Base-by-base conservation (phyloP, 1,140 invertebrate species). In the Sipha flava region DNA sequence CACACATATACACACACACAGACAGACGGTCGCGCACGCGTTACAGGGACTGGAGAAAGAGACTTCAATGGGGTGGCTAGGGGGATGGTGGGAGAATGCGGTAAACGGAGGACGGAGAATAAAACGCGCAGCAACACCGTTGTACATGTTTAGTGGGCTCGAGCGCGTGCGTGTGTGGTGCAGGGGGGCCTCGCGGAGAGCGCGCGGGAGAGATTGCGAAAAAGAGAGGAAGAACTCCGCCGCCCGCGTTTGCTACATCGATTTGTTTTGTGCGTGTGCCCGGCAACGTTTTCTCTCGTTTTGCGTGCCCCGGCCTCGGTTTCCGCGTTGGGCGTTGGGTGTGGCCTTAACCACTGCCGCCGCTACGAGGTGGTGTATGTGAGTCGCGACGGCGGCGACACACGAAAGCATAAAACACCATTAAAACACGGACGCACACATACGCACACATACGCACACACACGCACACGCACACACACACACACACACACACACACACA, bases 241-340 rank as follows among this genome's bases (percentile, higher is more conserved):
- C 72, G 14, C 49, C 72, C 72, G 72, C 31, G 72, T 77, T 77
- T 29, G 72, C 72, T 77, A 77, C 72, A 77, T 77, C 72, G 72
- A 77, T 77, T 77, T 77, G 72, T 77, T 77, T 57, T 57, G 72
- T 73, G 70, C 70, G 45, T 54, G 49, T 54, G 49, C 72, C 49
- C 72, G 43, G 72, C n/a, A 43, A 37, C 47, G 66, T 49, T 54
- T 49, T 73, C 47, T 73, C 70, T 54, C 66, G 37, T 12, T 1
- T 1, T 9, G 66, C 31, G 37, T 23, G 12, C 34, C 23, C 18
- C 34, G 62, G 66, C 40, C 40, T 68, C 40, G 66, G 66, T 68
- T 68, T 68, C 16, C 23, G 21, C 66, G 66, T 52, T 34, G 70
- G 70, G 70, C 70, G 70, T 73, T 73, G 70, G 70, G 70, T 73